Evolutionary conservation across 2,113 vertebrate genomes (phyloP).

Genomic region (Saccopteryx bilineata): DNA sequence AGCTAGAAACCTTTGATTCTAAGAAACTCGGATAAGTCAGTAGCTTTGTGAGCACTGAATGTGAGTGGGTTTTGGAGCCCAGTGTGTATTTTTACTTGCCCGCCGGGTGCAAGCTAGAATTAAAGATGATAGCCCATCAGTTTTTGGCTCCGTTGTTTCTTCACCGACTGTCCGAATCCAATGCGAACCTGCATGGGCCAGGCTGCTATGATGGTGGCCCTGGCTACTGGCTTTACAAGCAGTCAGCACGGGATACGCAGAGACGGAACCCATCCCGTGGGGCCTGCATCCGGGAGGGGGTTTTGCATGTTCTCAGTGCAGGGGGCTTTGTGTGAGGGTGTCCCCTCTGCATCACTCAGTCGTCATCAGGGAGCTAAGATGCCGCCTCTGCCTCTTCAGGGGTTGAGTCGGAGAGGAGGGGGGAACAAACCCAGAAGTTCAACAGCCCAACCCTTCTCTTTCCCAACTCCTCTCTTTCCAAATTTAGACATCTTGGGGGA

Average conservation of each 20-base stretch:
- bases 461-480: not conserved
- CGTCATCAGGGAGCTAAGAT: constrained; percentile 22
- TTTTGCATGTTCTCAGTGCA: not conserved
- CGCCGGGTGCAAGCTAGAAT: too few species aligned
- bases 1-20: too few species aligned
- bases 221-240: not conserved
- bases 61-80: too few species aligned
- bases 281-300: not conserved
- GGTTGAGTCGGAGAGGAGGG: constrained; percentile 13
- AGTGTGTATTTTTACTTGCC: too few species aligned
- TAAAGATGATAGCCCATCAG: too few species aligned
- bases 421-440: constrained; percentile 34
- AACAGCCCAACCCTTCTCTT: not conserved
- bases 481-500: not conserved
- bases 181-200: too few species aligned
- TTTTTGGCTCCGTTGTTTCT: too few species aligned
- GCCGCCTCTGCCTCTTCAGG: constrained; percentile 17
- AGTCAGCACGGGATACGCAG: not conserved
- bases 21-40: too few species aligned
- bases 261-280: fast-evolving
- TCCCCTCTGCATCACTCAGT: not conserved
- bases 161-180: too few species aligned
- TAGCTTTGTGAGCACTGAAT: too few species aligned
- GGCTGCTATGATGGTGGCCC: too few species aligned
- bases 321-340: constrained; percentile 14